Evolutionary conservation across 1,140 invertebrate species (phyloP).

Genomic region (Achatina immaculata): DNA sequence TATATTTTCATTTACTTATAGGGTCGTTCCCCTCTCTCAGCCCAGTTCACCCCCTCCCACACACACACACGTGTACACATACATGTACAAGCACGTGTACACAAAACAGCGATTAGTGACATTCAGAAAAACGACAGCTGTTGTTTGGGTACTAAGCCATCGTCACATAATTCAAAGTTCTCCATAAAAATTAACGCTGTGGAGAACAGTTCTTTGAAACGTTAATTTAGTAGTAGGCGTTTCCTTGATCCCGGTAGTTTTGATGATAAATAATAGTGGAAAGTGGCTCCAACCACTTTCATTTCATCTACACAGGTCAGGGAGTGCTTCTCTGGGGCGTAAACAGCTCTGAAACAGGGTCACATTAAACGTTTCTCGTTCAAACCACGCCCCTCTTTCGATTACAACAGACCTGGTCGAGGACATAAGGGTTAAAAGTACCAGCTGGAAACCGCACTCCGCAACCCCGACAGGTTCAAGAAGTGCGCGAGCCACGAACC

Average conservation of each 20-base stretch:
- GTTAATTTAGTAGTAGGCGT: slow-evolving; percentile 6
- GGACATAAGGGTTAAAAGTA: neutral
- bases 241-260: neutral
- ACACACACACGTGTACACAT: too few species aligned
- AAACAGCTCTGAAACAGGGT: neutral
- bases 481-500: neutral
- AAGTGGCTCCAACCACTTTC: neutral
- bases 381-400: neutral
- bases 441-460: neutral
- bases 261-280: neutral
- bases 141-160: too few species aligned
- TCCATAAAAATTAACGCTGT: too few species aligned
- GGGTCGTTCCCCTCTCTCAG: too few species aligned
- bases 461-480: neutral
- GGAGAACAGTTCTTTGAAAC: too few species aligned
- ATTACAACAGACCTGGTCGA: neutral
- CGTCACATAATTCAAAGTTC: too few species aligned
- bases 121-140: too few species aligned
- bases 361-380: neutral
- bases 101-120: too few species aligned
- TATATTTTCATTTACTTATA: too few species aligned
- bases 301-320: neutral
- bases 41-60: too few species aligned
- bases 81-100: too few species aligned
- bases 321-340: neutral